Percentiles rank a stretch among this genome's conserved stretches.
Evolutionary conservation across 2,113 vertebrate genomes (phyloP).

Genomic region (Otus sunia): DNA sequence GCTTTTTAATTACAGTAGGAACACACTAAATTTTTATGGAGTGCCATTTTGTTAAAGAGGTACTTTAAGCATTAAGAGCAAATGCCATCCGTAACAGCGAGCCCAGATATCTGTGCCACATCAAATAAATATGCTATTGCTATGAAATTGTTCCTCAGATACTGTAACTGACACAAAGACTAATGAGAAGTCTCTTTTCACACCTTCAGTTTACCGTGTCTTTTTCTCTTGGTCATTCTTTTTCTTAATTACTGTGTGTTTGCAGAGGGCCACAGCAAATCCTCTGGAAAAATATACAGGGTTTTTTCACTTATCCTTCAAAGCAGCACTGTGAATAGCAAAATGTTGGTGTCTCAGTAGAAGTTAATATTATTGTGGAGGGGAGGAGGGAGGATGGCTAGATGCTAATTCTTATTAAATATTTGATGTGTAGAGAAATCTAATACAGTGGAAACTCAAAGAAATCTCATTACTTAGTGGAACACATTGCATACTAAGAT

Average conservation of each 20-base stretch:
- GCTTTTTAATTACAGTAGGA: constrained; percentile 83
- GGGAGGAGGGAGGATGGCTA: constrained; percentile 49
- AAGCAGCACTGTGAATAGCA: constrained; percentile 64
- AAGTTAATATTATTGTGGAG: constrained; percentile 71
- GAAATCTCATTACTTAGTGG: constrained; percentile 59
- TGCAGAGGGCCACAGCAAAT: constrained; percentile 60
- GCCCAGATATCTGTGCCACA: constrained; percentile 72
- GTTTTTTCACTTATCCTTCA: constrained; percentile 69
- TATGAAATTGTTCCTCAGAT: constrained; percentile 73
- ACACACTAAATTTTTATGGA: constrained; percentile 84
- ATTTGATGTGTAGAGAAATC: constrained; percentile 73
- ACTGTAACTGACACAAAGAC: constrained; percentile 72
- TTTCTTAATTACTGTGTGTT: constrained; percentile 50
- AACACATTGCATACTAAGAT: constrained; percentile 43
- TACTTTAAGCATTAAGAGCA: constrained; percentile 73
- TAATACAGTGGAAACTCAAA: constrained; percentile 53
- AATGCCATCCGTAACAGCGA: constrained; percentile 62
- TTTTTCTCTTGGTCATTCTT: constrained; percentile 60
- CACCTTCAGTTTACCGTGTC: constrained; percentile 65
- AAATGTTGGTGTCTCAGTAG: constrained; percentile 59
- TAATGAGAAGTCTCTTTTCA: constrained; percentile 72
- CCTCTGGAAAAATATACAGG: constrained; percentile 57
- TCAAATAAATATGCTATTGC: constrained; percentile 78
- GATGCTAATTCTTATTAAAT: constrained; percentile 79
- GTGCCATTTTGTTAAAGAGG: constrained; percentile 83